Base-by-base conservation (phyloP, 2,113 vertebrate genomes). In the Pionites leucogaster region DNA sequence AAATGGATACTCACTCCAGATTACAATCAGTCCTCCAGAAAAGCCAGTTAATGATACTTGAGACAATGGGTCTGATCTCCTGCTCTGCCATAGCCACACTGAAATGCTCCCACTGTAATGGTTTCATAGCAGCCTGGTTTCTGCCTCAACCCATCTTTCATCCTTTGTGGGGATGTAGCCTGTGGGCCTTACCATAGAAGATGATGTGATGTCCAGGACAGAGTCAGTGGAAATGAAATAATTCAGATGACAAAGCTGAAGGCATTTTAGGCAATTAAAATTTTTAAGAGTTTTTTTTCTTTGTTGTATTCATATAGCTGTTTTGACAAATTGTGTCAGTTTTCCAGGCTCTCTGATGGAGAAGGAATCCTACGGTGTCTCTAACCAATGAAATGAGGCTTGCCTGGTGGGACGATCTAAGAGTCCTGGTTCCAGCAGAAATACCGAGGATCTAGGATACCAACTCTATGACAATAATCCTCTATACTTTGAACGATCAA, bases 11-110 rank as follows among this genome's bases (percentile, higher is more conserved):
- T 94, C 74, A 84, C 81, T 92, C 84, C 35, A 80, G 81, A 76
- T 80, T 93, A 94, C 91, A 95, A 80, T 81, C 64, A 81, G 72
- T 91, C 55, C 92, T 88, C 39, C 4, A 88, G 92, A 94, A 92
- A 95, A 94, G 92, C 20, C 88, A 88, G 83, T 94, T 95, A 94
- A 92, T 93, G 94, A 65, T 78, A 93, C 91, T 93, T 93, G 91
- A 94, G 92, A 86, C 88, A 92, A 81, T 53, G 46, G 82, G 46
- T 65, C 83, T 94, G 86, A 86, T 94, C 76, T 91, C 79, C 65
- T 81, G 82, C 55, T 78, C 64, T 86, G 68, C 91, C 69, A 63
- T 31, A 93, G 55, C 86, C 68, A 49, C 79, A 50, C 55, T 75
- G 72, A 81, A 96, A 94, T 76, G 28, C 53, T 90, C 44, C 81